A percentile compares a stretch with the other conserved stretches of the same genome.
Conservation (phyloP, 2,797 vertebrate species). For the Onychomys leucogaster region DNA sequence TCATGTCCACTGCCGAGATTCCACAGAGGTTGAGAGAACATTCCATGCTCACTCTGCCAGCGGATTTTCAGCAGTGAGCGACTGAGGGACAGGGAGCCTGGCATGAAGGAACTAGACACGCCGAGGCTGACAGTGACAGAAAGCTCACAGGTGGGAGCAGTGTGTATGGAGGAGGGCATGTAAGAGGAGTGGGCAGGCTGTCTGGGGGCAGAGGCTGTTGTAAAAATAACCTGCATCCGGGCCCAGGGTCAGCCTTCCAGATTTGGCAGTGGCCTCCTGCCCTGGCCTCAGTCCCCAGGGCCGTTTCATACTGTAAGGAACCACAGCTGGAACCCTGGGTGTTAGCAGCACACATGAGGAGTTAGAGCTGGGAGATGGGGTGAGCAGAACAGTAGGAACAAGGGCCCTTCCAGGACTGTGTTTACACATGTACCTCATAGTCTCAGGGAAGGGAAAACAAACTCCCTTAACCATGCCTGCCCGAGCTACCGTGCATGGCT, state of each 20-base stretch:
- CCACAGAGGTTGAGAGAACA: not conserved
- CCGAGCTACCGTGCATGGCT: not conserved
- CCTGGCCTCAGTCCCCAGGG: not conserved
- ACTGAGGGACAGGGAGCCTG: not conserved
- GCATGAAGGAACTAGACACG: accelerated
- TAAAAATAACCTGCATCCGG: slow-evolving; percentile 13
- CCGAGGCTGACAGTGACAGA: not conserved
- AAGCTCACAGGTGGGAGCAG: not conserved
- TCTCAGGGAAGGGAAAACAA: not conserved
- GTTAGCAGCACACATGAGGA: not conserved
- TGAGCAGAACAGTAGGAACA: not conserved
- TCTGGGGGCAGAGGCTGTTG: not conserved
- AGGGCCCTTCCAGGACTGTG: not conserved
- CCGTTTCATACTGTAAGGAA: not conserved
- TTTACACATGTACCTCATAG: not conserved
- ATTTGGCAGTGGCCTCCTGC: not conserved
- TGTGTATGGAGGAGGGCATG: not conserved
- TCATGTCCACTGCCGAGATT: not conserved
- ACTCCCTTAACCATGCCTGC: not conserved
- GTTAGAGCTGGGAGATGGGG: not conserved
- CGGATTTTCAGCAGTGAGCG: not conserved
- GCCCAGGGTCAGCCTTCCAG: not conserved
- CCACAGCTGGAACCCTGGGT: not conserved
- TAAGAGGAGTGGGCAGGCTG: not conserved
- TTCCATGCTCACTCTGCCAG: not conserved